Base-by-base conservation (phyloP, 2,888 invertebrate genomes). In the Andrena fulva region DNA sequence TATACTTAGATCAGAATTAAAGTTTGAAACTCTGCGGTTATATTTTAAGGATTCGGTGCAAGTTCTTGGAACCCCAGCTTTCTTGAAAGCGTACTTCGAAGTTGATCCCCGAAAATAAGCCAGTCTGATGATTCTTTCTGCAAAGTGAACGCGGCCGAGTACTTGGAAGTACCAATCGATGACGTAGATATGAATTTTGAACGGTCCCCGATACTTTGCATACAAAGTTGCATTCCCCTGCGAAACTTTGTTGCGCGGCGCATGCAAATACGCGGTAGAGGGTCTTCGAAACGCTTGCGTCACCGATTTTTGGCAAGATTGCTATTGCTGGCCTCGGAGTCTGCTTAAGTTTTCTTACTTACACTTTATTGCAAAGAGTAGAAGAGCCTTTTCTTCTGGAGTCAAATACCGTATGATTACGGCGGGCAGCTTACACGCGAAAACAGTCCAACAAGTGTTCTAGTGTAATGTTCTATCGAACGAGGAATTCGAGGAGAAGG, bases 101-200 rank as follows among this genome's bases (percentile, higher is more conserved):
- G 50, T 1, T 66, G 29, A 60, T 35, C n/a, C 48, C 16, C 5
- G 20, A 50, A 50, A n/a, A 27, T 60, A 31, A 73, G 54, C 56
- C 4, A 24, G 16, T 29, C 42, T 2, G 71, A 56, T 31, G 48
- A 73, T 66, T 73, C 33, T 16, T 27, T 29, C 8, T 12, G 50
- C 73, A 24, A 59, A 59, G 50, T 20, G 33, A 66, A 59, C 35
- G 12, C 48, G 35, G 20, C 16, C 10, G 8, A 29, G 7, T 52
- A 10, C 27, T 33, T 3, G 33, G 27, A 35, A 56, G 4, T 16
- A 63, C 24, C 60, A 77, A 77, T 72, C 72, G 73, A 77, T 77
- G 64, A 56, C 77, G 64, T 10, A 7, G 59, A 66, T 64, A 77
- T 77, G 73, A 77, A 77, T 77, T 77, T 77, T 59, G 59, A 50